Percentiles rank a stretch among this genome's conserved stretches.
These are phyloP conservation scores for Planococcus citri DNA, from an alignment of 1,140 invertebrate species.

Conservation along the genomic window DNA sequence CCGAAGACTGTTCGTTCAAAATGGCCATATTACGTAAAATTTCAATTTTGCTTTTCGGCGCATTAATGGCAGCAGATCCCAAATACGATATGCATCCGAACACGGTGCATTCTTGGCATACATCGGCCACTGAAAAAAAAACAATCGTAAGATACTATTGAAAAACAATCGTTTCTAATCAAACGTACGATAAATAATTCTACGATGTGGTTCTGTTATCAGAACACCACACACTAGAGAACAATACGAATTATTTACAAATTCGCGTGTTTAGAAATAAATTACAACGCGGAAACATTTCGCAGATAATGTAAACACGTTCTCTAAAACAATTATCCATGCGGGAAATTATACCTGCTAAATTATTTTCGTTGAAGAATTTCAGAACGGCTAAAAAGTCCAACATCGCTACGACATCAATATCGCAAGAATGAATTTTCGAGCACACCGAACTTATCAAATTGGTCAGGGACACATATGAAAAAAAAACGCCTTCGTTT, in stretches of 20 bases:
- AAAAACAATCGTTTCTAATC: constrained; percentile 16
- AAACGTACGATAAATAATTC: background rate
- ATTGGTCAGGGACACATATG: too few relatives aligned
- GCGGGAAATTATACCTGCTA: too few relatives aligned
- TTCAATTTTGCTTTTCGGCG: constrained; percentile 86
- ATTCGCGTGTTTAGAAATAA: background rate
- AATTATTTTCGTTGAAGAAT: too few relatives aligned
- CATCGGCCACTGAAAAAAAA: constrained; percentile 36
- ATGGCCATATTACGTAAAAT: constrained; percentile 89
- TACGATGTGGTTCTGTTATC: background rate
- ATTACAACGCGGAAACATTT: constrained; percentile 20
- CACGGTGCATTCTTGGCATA: constrained; percentile 74
- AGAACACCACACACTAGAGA: too few relatives aligned
- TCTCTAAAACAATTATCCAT: too few relatives aligned
- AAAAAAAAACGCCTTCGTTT: too few relatives aligned
- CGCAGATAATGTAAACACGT: background rate
- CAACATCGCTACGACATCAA: too few relatives aligned
- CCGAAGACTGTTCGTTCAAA: constrained; percentile 60
- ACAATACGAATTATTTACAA: background rate
- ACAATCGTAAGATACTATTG: constrained; percentile 20
- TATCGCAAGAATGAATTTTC: too few relatives aligned
- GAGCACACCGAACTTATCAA: too few relatives aligned
- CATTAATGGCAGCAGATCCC: constrained; percentile 82
- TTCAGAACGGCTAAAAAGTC: too few relatives aligned
- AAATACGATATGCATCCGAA: constrained; percentile 91